Evolutionary conservation across 2,113 vertebrate genomes (phyloP).

Genomic region (Bagarius yarrelli): DNA sequence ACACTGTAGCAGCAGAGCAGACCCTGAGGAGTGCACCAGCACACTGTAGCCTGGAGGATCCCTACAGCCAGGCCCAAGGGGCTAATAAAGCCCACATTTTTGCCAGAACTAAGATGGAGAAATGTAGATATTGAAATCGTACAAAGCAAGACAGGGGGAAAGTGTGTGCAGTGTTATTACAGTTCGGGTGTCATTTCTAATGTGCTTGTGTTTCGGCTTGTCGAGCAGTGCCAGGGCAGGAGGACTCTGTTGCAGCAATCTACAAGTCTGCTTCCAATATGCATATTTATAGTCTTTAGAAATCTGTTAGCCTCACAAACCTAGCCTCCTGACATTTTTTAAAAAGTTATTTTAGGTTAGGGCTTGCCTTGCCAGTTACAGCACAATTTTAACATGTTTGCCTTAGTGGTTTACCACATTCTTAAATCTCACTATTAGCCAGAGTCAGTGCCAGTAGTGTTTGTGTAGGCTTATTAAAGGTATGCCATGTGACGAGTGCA

Average conservation of each 20-base stretch:
- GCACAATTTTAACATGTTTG: not conserved
- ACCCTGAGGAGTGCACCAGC: slow-evolving; percentile 31
- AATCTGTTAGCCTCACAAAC: slow-evolving; percentile 11
- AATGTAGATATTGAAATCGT: slow-evolving; percentile 13
- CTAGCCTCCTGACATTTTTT: slow-evolving; percentile 1
- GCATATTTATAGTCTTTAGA: slow-evolving; percentile 22
- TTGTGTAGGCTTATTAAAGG: not conserved
- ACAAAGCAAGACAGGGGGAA: slow-evolving; percentile 17
- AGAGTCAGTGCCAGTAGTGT: not conserved
- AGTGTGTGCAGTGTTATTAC: slow-evolving; percentile 32
- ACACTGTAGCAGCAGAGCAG: slow-evolving; percentile 35
- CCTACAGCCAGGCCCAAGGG: slow-evolving; percentile 35
- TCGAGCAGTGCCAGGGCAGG: slow-evolving; percentile 16
- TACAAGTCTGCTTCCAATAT: slow-evolving; percentile 15
- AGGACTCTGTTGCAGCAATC: slow-evolving; percentile 1
- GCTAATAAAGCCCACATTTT: slow-evolving; percentile 33
- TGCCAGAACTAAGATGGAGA: not conserved
- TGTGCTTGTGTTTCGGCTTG: slow-evolving; percentile 31
- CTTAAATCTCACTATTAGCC: not conserved
- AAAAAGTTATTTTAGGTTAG: slow-evolving; percentile 20
- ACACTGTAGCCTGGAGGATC: slow-evolving; percentile 30
- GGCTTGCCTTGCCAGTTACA: not conserved
- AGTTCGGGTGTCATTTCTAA: slow-evolving; percentile 43
- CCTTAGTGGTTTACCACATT: slow-evolving; percentile 15
- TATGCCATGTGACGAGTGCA: not conserved